phyloP scores from a whole-genome alignment of 2,888 invertebrate species.

The Tetragonisca angustula region DNA sequence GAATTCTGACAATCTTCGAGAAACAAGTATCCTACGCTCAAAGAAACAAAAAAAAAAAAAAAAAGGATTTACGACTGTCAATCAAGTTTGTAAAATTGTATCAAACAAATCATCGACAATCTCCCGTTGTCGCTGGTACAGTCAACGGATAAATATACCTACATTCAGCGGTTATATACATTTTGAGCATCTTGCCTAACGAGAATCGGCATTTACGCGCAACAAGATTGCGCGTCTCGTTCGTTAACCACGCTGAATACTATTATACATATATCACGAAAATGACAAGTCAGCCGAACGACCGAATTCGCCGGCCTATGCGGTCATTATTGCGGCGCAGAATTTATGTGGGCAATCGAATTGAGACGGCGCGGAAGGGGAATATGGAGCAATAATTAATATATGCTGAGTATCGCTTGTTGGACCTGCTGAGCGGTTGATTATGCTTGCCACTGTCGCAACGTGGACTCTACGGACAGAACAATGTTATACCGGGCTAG shows the following conservation, averaged over 20 bases:
- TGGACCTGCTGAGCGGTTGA: conserved; percentile 72
- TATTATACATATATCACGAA: conserved; percentile 18
- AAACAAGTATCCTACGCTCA: too few species aligned
- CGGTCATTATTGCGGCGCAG: conserved; percentile 67
- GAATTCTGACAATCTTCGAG: too few species aligned
- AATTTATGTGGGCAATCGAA: conserved; percentile 75
- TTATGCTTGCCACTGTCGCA: conserved; percentile 54
- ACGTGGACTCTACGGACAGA: conserved; percentile 6
- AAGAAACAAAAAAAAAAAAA: too few species aligned
- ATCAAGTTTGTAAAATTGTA: too few species aligned
- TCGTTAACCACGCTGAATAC: conserved; percentile 1
- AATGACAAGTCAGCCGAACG: conserved; percentile 51
- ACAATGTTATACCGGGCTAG: conserved; percentile 21
- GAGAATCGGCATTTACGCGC: not conserved
- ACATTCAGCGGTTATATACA: not conserved
- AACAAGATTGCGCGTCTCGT: not conserved
- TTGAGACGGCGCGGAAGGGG: conserved; percentile 42
- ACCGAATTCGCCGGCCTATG: conserved; percentile 55
- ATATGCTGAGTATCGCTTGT: conserved; percentile 76
- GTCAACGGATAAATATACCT: too few species aligned
- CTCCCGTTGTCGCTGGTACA: too few species aligned
- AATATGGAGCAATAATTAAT: conserved; percentile 75
- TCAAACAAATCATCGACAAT: too few species aligned
- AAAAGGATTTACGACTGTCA: too few species aligned
- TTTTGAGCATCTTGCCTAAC: not conserved